Base-by-base conservation (phyloP, 1,140 invertebrate species). In the Chlorops oryzae region DNA sequence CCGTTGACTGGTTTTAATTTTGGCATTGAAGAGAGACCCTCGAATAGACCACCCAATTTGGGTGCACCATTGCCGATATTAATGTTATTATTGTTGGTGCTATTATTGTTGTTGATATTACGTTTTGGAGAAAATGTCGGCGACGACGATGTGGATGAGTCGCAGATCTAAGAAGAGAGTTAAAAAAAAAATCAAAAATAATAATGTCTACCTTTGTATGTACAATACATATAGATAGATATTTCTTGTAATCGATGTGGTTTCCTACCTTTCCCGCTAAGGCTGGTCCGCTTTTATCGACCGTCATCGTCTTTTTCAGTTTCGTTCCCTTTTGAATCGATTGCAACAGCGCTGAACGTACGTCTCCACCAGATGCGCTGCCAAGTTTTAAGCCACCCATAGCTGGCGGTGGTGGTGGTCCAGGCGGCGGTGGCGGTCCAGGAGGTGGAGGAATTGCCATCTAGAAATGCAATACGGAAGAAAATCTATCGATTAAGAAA, bases 221-320 rank as follows among this genome's bases (percentile, higher is more conserved):
- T n/a, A n/a, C n/a, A n/a, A n/a, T n/a, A n/a, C n/a, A n/a, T 32
- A 32, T 32, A 9, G n/a, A 9, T 32, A 6, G n/a, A 32, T 32
- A 32, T 9, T 32, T 9, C 6, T 32, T 32, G 27, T 32, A 32
- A 32, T 9, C 6, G 27, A 9, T 32, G 27, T 32, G n/a, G 27
- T 32, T n/a, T 32, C 24, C 21, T 63, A 55, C 58, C 59, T 62
- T 54, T 76, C 88, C 87, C 55, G 79, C 72, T 51, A 92, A 73
- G 46, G 81, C 63, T 2, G 92, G 91, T 34, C 80, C 83, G 78
- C 90, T 94, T 73, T 90, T 87, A 67, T 95, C 92, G 62, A 90
- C 85, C 6, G 91, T 93, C 2, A 85, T 81, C 49, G 89, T 82
- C 74, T 93, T 94, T 70, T 90, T 93, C 51, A 95, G 75, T 51